Conservation (phyloP, 2,797 vertebrate genomes). For the Rhinichthys osculus region DNA sequence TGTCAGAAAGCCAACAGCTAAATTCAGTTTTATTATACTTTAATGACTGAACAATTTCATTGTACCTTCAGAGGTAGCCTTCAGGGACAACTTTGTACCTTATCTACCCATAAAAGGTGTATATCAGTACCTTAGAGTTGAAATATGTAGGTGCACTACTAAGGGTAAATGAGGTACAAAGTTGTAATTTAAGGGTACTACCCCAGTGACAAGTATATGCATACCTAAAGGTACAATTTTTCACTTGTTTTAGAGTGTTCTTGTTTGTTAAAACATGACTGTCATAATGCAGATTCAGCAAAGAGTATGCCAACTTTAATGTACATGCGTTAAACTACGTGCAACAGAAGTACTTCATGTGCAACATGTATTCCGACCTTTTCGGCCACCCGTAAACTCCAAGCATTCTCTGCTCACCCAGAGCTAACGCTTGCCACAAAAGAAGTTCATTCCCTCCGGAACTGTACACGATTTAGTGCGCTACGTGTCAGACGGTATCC, state of each 20-base stretch:
- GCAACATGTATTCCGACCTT: constrained; percentile 44
- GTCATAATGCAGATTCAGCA: neutral
- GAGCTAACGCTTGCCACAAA: constrained; percentile 47
- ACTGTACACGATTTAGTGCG: constrained; percentile 79
- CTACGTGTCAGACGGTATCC: constrained; percentile 82
- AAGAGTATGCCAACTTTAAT: neutral
- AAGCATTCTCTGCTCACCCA: constrained; percentile 49
- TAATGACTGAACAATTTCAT: neutral
- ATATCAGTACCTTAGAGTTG: neutral
- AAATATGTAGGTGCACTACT: neutral
- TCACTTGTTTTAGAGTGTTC: neutral
- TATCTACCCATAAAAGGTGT: neutral
- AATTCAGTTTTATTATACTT: neutral
- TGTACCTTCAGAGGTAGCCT: too few species aligned
- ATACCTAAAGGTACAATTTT: neutral
- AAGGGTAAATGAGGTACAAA: neutral
- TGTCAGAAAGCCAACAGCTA: neutral
- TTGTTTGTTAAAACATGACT: neutral
- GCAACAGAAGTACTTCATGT: constrained; percentile 34
- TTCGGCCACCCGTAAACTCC: constrained; percentile 19
- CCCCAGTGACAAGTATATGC: neutral
- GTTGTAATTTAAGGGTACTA: neutral
- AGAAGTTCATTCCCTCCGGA: constrained; percentile 66
- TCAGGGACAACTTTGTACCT: neutral
- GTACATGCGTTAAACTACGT: constrained; percentile 5